Evolutionary conservation across 1,140 invertebrate species (phyloP), one percentile per base, ranked within the genome.

Genomic region (Aleiodes sp.): DNA sequence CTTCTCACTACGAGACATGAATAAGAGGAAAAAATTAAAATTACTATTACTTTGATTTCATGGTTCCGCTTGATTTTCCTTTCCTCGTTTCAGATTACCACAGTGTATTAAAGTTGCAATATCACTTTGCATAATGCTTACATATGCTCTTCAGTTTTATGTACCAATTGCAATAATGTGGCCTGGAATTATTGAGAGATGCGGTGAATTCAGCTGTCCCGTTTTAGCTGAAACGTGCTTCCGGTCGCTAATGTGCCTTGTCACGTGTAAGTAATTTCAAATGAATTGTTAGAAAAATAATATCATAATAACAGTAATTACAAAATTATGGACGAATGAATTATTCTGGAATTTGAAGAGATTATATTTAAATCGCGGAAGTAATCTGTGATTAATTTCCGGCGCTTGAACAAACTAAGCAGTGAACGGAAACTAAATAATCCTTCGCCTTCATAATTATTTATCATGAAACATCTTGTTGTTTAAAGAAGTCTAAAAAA

Each of bases 81-180:
- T 19, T 65, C 16, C 61, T 59, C 43, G 14, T 69, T 61, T 59
- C 78, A 91, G 90, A 14, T 82, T 91, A 65, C 87, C 89, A 2
- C 87, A 90, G 78, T 87, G 71, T 84, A 91, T 61, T 86, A 89
- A 84, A 78, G 74, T 94, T 1, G 87, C 92, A 19, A 94, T 95
- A 80, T 90, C 92, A 0, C 56, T 93, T 4, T 91, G 92, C 14
- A 92, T 96, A 71, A 89, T 94, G 72, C 85, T 95, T 59, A 90
- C 92, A 0, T 96, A 94, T 83, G 91, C 92, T n/a, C 86, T 97
- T 56, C 95, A 97, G 85, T 92, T 96, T 75, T 97, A 96, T 80
- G 93, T 97, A 1, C 92, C 94, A 37, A 84, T 91, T 21, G 89
- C 89, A 26, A 91, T 92, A 31, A 86, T 91, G 21, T 91, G 90